phyloP scores from a whole-genome alignment of 2,113 vertebrate genomes.

The Brachionichthys hirsutus region DNA sequence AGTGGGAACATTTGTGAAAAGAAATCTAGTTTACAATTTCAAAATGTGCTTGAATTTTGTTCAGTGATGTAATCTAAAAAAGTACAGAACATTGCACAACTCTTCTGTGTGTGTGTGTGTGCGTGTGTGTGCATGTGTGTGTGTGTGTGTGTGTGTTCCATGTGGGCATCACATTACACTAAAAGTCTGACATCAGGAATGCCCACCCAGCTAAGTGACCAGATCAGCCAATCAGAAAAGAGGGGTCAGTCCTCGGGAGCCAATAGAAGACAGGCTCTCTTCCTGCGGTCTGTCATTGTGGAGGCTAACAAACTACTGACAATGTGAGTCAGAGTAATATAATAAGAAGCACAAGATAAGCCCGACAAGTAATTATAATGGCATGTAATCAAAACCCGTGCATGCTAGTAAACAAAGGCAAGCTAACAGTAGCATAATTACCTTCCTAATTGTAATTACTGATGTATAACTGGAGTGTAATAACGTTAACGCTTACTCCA shows the following conservation, averaged over 20 bases:
- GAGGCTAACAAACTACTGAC: background rate
- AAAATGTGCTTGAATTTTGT: background rate
- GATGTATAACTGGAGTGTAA: too few relatives aligned
- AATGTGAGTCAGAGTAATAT: too few relatives aligned
- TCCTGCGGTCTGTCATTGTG: background rate
- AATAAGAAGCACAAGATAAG: too few relatives aligned
- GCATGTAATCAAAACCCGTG: too few relatives aligned
- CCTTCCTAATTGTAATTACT: too few relatives aligned
- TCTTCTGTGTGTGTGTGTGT: background rate
- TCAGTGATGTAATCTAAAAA: background rate
- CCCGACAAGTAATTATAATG: too few relatives aligned
- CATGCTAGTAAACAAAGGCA: too few relatives aligned
- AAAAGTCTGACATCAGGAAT: conserved; percentile 4
- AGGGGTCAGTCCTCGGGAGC: conserved; percentile 49
- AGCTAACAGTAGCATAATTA: too few relatives aligned
- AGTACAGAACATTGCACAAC: conserved; percentile 24
- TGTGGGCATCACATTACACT: conserved; percentile 7
- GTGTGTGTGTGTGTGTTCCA: background rate
- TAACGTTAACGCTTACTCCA: conserved; percentile 80
- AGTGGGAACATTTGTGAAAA: too few relatives aligned
- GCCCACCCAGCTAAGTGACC: background rate
- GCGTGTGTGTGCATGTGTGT: too few relatives aligned
- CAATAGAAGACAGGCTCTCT: conserved; percentile 50
- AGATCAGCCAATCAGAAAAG: conserved; percentile 63
- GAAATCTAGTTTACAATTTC: background rate